These are phyloP conservation scores for Lepus oiostolus DNA, from an alignment of 2,797 vertebrate species.

Conservation along the genomic window DNA sequence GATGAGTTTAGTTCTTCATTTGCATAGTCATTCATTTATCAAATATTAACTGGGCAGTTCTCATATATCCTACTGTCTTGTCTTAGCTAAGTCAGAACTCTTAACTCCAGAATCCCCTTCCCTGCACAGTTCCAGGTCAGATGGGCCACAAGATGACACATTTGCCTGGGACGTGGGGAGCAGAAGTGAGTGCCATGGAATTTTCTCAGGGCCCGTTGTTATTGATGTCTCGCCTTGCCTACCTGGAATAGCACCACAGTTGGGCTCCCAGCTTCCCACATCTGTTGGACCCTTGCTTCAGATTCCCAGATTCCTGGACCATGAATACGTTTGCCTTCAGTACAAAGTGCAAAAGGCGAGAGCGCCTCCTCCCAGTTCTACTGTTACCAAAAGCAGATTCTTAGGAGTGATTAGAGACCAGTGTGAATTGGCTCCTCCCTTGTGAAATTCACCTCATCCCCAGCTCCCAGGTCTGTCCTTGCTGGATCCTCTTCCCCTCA, in stretches of 20 bases:
- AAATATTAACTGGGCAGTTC: background rate
- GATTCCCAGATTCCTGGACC: background rate
- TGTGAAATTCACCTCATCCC: background rate
- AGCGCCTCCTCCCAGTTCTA: background rate
- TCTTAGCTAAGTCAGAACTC: background rate
- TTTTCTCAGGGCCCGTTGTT: background rate
- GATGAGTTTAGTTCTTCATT: background rate
- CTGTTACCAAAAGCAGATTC: background rate
- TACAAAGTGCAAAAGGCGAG: background rate
- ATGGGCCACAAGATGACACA: background rate
- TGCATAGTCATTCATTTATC: background rate
- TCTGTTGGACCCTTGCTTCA: background rate
- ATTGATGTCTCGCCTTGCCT: background rate
- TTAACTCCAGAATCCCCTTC: background rate
- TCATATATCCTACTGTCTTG: background rate
- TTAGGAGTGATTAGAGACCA: background rate
- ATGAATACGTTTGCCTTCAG: background rate
- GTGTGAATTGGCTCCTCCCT: background rate
- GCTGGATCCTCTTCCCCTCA: too few species aligned
- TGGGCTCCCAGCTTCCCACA: background rate
- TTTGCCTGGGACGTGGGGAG: background rate
- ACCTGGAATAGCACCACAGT: background rate
- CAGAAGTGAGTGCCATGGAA: background rate
- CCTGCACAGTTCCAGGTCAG: background rate
- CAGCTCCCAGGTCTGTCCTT: background rate